Conservation (phyloP, 2,113 vertebrate species). For the Romanogobio albipinnatus region DNA sequence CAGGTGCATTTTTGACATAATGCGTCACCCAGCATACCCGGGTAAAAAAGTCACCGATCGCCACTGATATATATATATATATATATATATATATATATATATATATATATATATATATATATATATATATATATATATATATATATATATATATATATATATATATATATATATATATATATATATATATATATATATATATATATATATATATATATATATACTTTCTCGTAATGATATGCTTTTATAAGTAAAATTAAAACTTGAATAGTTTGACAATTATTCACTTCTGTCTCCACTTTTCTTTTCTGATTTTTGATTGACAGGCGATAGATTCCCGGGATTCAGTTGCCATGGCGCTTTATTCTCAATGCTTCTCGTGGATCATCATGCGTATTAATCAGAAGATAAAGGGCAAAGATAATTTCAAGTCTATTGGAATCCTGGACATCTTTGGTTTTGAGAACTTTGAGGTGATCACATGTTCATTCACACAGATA, state of each 20-base stretch:
- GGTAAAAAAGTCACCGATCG: no score
- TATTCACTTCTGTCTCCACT: background rate
- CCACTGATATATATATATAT: background rate
- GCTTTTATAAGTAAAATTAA: background rate
- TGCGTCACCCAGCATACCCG: no score
- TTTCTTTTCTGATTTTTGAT: conserved; percentile 15
- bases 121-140: no score
- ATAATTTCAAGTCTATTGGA: conserved; percentile 94
- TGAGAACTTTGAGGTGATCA: conserved; percentile 88
- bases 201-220: no score
- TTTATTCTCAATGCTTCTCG: conserved; percentile 92
- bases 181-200: no score
- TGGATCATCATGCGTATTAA: conserved; percentile 93
- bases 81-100: no score
- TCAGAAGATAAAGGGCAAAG: conserved; percentile 86
- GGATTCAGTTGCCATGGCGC: conserved; percentile 90
- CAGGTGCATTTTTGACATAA: no score
- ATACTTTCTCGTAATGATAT: background rate
- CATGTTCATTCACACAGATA: background rate
- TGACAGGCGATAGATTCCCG: conserved; percentile 87
- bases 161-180: no score
- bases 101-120: no score
- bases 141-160: no score
- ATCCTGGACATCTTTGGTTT: conserved; percentile 95
- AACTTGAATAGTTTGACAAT: background rate